Evolutionary conservation across 2,888 invertebrate species (phyloP).

Genomic region (Imbricaverruca yamaguchii): DNA sequence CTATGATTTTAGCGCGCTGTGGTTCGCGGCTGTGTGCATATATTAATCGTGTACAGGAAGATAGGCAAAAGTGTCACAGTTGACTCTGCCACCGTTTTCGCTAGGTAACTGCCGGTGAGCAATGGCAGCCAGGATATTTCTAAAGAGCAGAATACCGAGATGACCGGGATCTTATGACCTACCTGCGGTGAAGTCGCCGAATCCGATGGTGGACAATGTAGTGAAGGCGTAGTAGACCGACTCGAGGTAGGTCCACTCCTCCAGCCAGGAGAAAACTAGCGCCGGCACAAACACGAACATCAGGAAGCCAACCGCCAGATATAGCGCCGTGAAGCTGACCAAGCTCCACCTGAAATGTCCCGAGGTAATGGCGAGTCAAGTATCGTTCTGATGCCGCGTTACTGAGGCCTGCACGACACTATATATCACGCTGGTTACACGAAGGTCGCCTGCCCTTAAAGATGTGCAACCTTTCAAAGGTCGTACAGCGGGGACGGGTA

Average conservation of each 20-base stretch:
- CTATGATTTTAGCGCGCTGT: no score
- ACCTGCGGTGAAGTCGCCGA: slow-evolving; percentile 94
- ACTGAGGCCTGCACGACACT: no score
- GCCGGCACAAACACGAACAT: not conserved
- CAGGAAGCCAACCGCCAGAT: not conserved
- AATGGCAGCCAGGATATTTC: no score
- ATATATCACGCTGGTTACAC: no score
- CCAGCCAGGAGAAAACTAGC: slow-evolving; percentile 81
- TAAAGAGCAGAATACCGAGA: not conserved
- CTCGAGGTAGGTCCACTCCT: slow-evolving; percentile 92
- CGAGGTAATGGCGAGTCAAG: not conserved
- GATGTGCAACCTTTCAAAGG: no score
- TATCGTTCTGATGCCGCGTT: not conserved
- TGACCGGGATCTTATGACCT: not conserved
- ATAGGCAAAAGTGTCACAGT: no score
- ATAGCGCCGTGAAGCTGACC: not conserved
- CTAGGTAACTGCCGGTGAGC: no score
- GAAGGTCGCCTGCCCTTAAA: no score
- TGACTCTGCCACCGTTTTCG: no score
- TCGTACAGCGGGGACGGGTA: no score
- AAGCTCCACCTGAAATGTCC: not conserved
- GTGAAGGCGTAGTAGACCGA: slow-evolving; percentile 99
- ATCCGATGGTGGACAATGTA: slow-evolving; percentile 95
- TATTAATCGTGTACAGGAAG: no score
- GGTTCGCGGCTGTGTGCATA: no score